A percentile compares a stretch with the other conserved stretches of the same genome.
Conservation (phyloP, 2,113 vertebrate species). For the Arothron firmamentum region DNA sequence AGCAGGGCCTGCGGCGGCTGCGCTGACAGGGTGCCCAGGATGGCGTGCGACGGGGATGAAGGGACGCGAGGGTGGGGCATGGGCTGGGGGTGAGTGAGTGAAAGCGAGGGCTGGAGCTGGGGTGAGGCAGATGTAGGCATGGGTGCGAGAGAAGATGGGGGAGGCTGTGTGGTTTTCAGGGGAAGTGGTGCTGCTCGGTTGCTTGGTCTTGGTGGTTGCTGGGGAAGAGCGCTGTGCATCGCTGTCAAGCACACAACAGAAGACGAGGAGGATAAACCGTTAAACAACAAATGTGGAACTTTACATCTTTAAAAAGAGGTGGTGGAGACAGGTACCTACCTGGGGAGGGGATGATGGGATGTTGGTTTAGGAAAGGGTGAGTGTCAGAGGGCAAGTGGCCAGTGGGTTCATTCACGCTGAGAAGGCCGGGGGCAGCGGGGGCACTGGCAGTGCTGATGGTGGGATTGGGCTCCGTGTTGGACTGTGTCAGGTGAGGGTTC, state of each 20-base stretch:
- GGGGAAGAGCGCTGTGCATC: conserved; percentile 88
- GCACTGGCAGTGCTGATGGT: conserved; percentile 48
- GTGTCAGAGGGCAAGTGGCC: conserved; percentile 76
- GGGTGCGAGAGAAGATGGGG: conserved; percentile 44
- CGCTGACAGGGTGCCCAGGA: conserved; percentile 67
- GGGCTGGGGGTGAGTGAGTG: conserved; percentile 58
- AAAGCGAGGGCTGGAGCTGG: conserved; percentile 44
- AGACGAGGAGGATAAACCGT: too few species aligned
- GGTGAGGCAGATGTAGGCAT: conserved; percentile 35
- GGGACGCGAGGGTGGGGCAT: conserved; percentile 67
- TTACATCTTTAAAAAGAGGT: too few species aligned
- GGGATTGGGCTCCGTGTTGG: conserved; percentile 37
- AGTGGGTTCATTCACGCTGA: conserved; percentile 62
- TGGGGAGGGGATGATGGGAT: conserved; percentile 55
- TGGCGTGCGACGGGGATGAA: conserved; percentile 54
- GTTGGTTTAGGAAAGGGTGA: conserved; percentile 75
- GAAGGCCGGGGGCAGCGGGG: conserved; percentile 18
- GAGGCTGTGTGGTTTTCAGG: conserved; percentile 77
- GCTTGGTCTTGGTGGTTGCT: conserved; percentile 89
- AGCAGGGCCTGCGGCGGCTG: conserved; percentile 84
- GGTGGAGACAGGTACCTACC: conserved; percentile 27
- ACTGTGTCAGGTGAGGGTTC: conserved; percentile 77
- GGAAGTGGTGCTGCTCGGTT: conserved; percentile 84
- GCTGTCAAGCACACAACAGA: conserved; percentile 63
- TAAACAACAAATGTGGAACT: too few species aligned